These are phyloP conservation scores for Noctua janthina DNA, from an alignment of 2,888 invertebrate species.

Conservation along the genomic window DNA sequence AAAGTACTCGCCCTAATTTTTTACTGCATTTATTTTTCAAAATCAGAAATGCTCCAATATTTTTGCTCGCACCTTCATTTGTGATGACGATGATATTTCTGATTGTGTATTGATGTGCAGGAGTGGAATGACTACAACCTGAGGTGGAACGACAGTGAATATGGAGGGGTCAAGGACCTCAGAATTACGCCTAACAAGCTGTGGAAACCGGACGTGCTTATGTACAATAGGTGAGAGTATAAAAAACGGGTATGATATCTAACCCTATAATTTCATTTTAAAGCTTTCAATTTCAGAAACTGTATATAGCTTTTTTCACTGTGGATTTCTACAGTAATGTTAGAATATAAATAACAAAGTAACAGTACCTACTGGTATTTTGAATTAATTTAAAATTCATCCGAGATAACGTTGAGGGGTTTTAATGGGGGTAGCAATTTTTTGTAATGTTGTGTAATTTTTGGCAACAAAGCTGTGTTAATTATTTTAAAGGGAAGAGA, in stretches of 20 bases:
- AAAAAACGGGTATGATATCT: slow-evolving; percentile 53
- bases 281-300: slow-evolving; percentile 43
- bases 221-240: slow-evolving; percentile 98
- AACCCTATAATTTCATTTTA: slow-evolving; percentile 1
- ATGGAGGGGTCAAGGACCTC: slow-evolving; percentile 97
- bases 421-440: slow-evolving; percentile 18
- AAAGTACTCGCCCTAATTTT: slow-evolving; percentile 4
- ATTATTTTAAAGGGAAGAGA: slow-evolving; percentile 32
- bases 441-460: slow-evolving; percentile 28
- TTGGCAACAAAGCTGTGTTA: slow-evolving; percentile 28
- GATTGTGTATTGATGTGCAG: slow-evolving; percentile 89
- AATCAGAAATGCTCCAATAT: slow-evolving; percentile 62
- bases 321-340: background rate
- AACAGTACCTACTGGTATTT: slow-evolving; percentile 4
- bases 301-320: slow-evolving; percentile 2
- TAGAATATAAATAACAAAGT: background rate
- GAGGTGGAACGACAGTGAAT: slow-evolving; percentile 98
- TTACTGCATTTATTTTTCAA: slow-evolving; percentile 17
- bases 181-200: slow-evolving; percentile 98
- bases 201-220: slow-evolving; percentile 99
- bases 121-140: slow-evolving; percentile 99
- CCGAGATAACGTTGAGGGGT: background rate
- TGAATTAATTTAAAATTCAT: slow-evolving; percentile 12
- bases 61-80: slow-evolving; percentile 55
- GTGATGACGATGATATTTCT: slow-evolving; percentile 65